These are phyloP conservation scores for Ornithorhynchus anatinus DNA, from an alignment of 2,113 vertebrate genomes.

Conservation along the genomic window DNA sequence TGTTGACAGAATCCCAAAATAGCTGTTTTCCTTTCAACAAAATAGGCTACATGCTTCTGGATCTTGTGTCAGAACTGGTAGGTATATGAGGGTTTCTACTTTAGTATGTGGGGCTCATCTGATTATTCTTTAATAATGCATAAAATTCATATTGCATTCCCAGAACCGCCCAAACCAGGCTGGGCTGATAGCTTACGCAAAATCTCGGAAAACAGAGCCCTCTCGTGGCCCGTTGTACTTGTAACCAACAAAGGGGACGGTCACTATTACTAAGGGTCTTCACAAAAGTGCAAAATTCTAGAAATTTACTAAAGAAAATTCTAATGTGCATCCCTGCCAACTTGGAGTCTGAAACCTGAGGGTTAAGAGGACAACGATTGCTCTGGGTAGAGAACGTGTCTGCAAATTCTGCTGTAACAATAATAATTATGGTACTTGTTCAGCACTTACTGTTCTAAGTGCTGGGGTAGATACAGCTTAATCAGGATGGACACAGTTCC, in stretches of 20 bases:
- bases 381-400: too few relatives aligned
- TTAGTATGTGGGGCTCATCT: not conserved
- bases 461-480: too few relatives aligned
- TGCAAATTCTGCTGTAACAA: too few relatives aligned
- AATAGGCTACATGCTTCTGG: too few relatives aligned
- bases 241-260: not conserved
- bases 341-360: too few relatives aligned
- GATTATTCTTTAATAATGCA: slow-evolving; percentile 9
- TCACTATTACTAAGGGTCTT: not conserved
- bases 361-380: too few relatives aligned
- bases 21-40: too few relatives aligned
- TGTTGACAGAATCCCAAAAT: too few relatives aligned
- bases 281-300: not conserved
- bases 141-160: not conserved
- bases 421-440: too few relatives aligned
- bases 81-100: not conserved
- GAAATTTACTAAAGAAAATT: not conserved
- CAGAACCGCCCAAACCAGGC: not conserved
- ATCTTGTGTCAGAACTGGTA: not conserved
- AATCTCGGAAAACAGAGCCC: not conserved
- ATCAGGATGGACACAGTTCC: too few relatives aligned
- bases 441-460: too few relatives aligned
- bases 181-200: not conserved
- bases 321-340: not conserved
- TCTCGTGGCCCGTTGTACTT: not conserved